phyloP scores from a whole-genome alignment of 2,888 invertebrate species.

The Ashinkailepas kermadecensis region DNA sequence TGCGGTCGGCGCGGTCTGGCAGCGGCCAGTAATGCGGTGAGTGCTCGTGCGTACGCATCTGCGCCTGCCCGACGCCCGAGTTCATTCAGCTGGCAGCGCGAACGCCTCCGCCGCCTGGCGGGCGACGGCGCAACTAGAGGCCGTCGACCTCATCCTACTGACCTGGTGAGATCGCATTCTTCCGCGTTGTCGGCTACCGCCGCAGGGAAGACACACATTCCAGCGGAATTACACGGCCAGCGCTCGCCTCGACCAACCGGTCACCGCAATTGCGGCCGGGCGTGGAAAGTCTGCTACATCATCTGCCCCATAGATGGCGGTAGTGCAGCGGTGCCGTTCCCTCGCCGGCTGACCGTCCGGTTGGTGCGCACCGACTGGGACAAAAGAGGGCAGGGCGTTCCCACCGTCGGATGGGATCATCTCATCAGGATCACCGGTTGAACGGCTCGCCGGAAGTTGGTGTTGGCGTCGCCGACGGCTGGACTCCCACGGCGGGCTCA shows the following conservation, averaged over 20 bases:
- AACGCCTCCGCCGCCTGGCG: background rate
- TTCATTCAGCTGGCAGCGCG: background rate
- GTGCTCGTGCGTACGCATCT: background rate
- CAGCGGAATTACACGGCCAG: background rate
- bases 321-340: background rate
- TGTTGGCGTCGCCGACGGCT: background rate
- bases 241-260: background rate
- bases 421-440: background rate
- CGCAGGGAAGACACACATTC: background rate
- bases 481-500: background rate
- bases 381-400: background rate
- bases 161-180: conserved; percentile 16
- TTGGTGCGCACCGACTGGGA: background rate
- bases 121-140: background rate
- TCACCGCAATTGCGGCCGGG: background rate
- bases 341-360: background rate
- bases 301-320: background rate
- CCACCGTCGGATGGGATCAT: background rate
- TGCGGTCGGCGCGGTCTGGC: background rate
- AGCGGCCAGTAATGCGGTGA: too few species aligned
- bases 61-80: background rate
- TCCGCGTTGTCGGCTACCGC: conserved; percentile 9
- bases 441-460: background rate
- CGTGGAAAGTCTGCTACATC: background rate
- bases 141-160: conserved; percentile 17